Base-by-base conservation (phyloP, 2,888 invertebrate genomes). In the Aricia artaxerxes region DNA sequence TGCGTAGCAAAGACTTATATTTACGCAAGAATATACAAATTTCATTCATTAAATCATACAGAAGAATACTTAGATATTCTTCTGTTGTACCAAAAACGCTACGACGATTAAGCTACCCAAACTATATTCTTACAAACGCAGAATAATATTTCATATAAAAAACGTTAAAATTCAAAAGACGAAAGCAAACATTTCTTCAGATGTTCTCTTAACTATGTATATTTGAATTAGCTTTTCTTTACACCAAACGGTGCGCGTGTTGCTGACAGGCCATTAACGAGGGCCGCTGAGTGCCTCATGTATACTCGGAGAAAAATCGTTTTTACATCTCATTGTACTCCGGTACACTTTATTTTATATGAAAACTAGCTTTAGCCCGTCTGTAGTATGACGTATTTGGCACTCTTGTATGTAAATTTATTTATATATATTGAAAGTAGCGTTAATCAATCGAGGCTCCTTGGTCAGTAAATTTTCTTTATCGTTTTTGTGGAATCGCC, bases 181-280 rank as follows among this genome's bases (percentile, higher is more conserved):
- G 64, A 64, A 64, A 31, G 31, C 9, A 31, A 31, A 31, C 5
- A 38, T 69, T 69, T 16, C 35, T 69, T 38, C 4, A 64, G 69
- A 69, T 69, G 35, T 38, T 69, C 35, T 69, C 75, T 49, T 49
- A 24, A 75, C 24, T 75, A 49, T 38, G 35, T 69, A 38, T 76
- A 76, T 76, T 57, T 76, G 76, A 76, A 77, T 80, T 73, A 79
- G 75, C 73, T 72, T 78, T 73, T 78, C 81, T 80, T 80, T 78
- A 77, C 79, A 76, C 77, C 73, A 81, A 69, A 81, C 79, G 78
- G 73, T 80, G 78, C 79, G 80, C 31, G 79, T 81, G 82, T 77
- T 49, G 80, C 76, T 79, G 81, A 81, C 82, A 82, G 77, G 73
- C 78, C 77, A 82, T 82, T 82, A 82, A 80, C 79, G 72, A 61